A percentile compares a stretch with the other conserved stretches of the same genome.
Evolutionary conservation across 92 coral and sea anemone species (phyloP).

Genomic region (Parazoanthus atlanticus): DNA sequence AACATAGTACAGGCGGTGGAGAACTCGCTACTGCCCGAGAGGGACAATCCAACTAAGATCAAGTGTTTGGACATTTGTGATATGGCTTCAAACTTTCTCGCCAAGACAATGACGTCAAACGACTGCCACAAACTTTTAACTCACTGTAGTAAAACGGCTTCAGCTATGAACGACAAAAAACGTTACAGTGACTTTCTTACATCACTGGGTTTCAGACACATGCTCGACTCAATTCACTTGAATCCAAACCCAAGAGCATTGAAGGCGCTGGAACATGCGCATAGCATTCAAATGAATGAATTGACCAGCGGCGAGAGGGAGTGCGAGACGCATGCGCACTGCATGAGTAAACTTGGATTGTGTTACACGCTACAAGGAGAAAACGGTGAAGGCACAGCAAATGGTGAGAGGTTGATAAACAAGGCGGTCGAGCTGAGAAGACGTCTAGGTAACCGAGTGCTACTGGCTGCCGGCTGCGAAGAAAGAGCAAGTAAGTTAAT

Average conservation of each 20-base stretch:
- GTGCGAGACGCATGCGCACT: slow-evolving; percentile 54
- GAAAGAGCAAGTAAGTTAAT: slow-evolving; percentile 57
- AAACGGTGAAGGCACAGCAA: not conserved
- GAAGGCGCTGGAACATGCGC: slow-evolving; percentile 35
- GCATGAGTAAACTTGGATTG: slow-evolving; percentile 58
- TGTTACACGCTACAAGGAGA: slow-evolving; percentile 40
- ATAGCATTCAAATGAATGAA: slow-evolving; percentile 24
- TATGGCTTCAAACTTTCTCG: slow-evolving; percentile 47
- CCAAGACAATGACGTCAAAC: slow-evolving; percentile 50
- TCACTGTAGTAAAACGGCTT: slow-evolving; percentile 31
- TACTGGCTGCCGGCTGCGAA: slow-evolving; percentile 50
- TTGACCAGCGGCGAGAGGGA: slow-evolving; percentile 2
- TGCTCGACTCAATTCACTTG: slow-evolving; percentile 49
- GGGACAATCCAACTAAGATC: slow-evolving; percentile 16
- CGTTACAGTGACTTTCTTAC: slow-evolving; percentile 54
- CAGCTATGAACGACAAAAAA: slow-evolving; percentile 36
- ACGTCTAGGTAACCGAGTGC: slow-evolving; percentile 41
- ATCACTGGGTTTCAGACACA: slow-evolving; percentile 55
- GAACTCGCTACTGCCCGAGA: slow-evolving; percentile 29
- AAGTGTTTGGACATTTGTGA: slow-evolving; percentile 57
- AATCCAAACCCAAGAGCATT: slow-evolving; percentile 44
- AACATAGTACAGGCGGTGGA: slow-evolving; percentile 51
- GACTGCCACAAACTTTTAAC: slow-evolving; percentile 44
- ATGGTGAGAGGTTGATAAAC: slow-evolving; percentile 40
- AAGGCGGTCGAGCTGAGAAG: slow-evolving; percentile 44